A percentile compares a stretch with the other conserved stretches of the same genome.
Conservation (phyloP, 2,113 vertebrate genomes). For the Todiramphus saurophagus region DNA sequence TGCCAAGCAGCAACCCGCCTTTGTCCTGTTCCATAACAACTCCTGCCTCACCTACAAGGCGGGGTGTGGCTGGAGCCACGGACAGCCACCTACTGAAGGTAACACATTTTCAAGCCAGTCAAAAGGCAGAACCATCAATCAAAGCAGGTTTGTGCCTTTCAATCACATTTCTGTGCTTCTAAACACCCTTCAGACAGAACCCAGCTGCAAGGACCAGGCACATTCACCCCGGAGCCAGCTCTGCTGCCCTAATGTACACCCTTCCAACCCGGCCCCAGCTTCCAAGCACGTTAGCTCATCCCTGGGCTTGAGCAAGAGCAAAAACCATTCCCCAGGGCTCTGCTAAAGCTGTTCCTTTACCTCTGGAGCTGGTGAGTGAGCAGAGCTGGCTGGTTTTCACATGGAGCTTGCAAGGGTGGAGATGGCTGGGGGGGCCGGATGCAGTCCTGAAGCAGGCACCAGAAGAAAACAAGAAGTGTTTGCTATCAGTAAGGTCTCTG, state of each 20-base stretch:
- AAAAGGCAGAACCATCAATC: neutral
- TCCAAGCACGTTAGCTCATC: neutral
- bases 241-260: neutral
- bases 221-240: neutral
- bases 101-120: neutral
- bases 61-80: neutral
- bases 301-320: neutral
- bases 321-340: neutral
- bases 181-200: neutral
- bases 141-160: neutral
- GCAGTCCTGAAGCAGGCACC: conserved; percentile 71
- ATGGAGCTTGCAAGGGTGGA: conserved; percentile 84
- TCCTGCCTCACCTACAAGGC: neutral
- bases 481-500: neutral
- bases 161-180: neutral
- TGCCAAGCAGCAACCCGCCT: neutral
- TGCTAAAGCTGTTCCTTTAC: conserved; percentile 59
- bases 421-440: conserved; percentile 79
- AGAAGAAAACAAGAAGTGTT: conserved; percentile 22
- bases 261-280: neutral
- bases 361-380: conserved; percentile 99
- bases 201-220: neutral
- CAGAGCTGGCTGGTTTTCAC: conserved; percentile 96
- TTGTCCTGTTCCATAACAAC: rapidly evolving
- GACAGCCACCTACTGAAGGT: neutral